Conservation (phyloP, 2,888 invertebrate species). For the Lepidonotus clava region DNA sequence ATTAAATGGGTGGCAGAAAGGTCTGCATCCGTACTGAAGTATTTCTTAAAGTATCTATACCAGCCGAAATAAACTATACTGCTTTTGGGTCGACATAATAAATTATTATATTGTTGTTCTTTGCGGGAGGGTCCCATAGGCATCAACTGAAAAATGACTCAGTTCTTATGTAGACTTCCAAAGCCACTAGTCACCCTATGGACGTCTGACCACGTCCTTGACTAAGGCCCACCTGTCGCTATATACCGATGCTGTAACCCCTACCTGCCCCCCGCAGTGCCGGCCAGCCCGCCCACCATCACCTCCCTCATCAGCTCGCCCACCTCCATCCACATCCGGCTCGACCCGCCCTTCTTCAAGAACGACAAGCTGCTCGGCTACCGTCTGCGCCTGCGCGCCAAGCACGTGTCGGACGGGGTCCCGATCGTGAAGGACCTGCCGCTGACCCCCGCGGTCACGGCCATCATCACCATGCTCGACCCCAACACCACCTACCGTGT, state of each 20-base stretch:
- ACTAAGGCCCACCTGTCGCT: too few relatives aligned
- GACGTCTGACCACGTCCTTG: too few relatives aligned
- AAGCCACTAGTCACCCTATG: too few relatives aligned
- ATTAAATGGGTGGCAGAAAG: too few relatives aligned
- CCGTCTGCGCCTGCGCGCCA: constrained; percentile 80
- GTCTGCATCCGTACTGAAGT: too few relatives aligned
- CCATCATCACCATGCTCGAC: constrained; percentile 47
- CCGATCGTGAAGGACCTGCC: constrained; percentile 34
- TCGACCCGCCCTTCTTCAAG: constrained; percentile 92
- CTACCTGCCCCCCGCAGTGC: constrained; percentile 82
- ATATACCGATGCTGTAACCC: neutral
- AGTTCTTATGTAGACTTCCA: too few relatives aligned
- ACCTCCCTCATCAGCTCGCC: constrained; percentile 86
- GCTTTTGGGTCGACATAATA: too few relatives aligned
- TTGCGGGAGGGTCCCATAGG: too few relatives aligned
- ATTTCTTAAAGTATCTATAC: too few relatives aligned
- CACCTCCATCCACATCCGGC: constrained; percentile 91
- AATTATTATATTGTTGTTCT: too few relatives aligned
- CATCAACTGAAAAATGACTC: too few relatives aligned
- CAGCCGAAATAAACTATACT: too few relatives aligned
- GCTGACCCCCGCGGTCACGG: constrained; percentile 47
- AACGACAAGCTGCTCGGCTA: constrained; percentile 94
- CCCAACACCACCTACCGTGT: constrained; percentile 60
- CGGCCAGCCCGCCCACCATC: constrained; percentile 88
- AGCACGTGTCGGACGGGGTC: constrained; percentile 60